Base-by-base conservation (phyloP, 2,113 vertebrate species). In the Oncorhynchus masou region DNA sequence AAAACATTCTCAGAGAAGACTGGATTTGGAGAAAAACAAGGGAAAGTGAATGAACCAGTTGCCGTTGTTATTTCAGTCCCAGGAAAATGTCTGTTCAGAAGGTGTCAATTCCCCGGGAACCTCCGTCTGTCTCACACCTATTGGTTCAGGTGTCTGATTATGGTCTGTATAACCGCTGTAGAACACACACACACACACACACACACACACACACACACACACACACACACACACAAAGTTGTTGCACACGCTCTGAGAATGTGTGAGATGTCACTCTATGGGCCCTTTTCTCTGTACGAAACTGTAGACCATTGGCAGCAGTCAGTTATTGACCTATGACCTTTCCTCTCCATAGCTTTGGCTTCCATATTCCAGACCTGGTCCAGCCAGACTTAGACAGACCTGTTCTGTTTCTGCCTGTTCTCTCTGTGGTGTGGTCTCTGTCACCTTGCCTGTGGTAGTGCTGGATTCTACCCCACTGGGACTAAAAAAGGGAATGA, bases 401-500 rank as follows among this genome's bases (percentile, higher is more conserved):
- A 54, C 51, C 51, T 7, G 16, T 16, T 54, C 16, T 45, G 39
- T 45, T 45, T 45, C 39, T 39, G 8, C 9, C 39, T 9, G 39
- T 39, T 9, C 39, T 45, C 39, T 11, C 27, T 13, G 24, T 62
- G 54, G 22, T 19, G 2, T 3, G 5, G 27, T 31, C 20, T 75
- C 59, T 62, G 4, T 77, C 71, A 71, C 71, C 27, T 48, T 6
- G 8, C 1, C 4, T 29, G 39, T 24, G 45, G 34, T 62, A 60
- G 45, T 69, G 25, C 3, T 39, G 48, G 15, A 5, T 16, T 68
- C 66, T 20, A 25, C 65, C 67, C 51, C 39, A 60, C 24, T 31
- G 73, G 27, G 57, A 70, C 15, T n/a, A 27, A 62, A 20, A n/a
- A 25, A 70, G 78, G 24, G 74, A 77, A 75, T 71, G 12, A 79